Evolutionary conservation across 2,888 invertebrate genomes (phyloP), one percentile per base, ranked within the genome.

Genomic region (Entomobrya proxima): DNA sequence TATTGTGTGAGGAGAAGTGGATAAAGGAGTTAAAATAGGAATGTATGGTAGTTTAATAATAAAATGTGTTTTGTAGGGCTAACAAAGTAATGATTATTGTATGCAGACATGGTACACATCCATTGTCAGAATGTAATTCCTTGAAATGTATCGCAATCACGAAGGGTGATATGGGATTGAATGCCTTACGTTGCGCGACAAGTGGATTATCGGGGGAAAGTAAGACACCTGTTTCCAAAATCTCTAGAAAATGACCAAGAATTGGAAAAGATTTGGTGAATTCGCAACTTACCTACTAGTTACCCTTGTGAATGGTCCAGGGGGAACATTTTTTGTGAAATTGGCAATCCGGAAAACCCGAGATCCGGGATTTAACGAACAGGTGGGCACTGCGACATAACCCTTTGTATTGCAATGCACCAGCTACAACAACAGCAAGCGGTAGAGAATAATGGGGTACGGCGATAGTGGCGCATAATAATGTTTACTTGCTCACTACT

Each of bases 201-300:
- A 7, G 72, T 30, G 21, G 30, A 21, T 52, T 32, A 18, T 37
- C n/a, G 76, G 85, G 85, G 85, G 85, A 85, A 85, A 75, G 67
- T 85, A 85, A 85, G 85, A 85, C 85, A 85, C 80, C 85, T 85
- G 85, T 85, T 80, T 80, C 55, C 40, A 76, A 85, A 85, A 85
- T 80, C 47, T n/a, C 52, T 32, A 27, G 47, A 80, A 85, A 80
- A 58, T 47, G 35, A 47, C 9, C 15, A 24, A 76, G 55, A 80
- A 76, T 55, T 52, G 40, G 18, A 55, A 67, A 61, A 55, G 52
- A n/a, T 52, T 30, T 32, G 27, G 13, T 24, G 69, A 85, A 85
- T 61, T 80, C 13, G 27, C 32, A 21, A 44, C 85, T 18, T 75
- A 80, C 80, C 85, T 50, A 32, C 32, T 80, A 80, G 47, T 80